phyloP scores from a whole-genome alignment of 2,797 vertebrate species.

The Fringilla coelebs region DNA sequence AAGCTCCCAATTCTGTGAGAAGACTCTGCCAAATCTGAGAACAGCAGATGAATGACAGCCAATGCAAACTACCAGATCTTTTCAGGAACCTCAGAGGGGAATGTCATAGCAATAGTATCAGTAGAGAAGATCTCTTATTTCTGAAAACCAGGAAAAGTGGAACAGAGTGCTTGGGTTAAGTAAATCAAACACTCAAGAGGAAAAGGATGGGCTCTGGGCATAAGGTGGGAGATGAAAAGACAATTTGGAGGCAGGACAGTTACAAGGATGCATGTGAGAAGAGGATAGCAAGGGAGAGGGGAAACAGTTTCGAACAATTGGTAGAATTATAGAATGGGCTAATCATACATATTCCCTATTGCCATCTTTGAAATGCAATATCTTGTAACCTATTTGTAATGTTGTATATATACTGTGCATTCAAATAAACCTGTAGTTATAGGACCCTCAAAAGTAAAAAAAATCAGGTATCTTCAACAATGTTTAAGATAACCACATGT shows the following conservation, averaged over 20 bases:
- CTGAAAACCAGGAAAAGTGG: not conserved
- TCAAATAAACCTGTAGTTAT: not conserved
- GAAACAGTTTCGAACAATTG: not conserved
- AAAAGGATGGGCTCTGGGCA: not conserved
- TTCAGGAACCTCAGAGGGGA: conserved; percentile 20
- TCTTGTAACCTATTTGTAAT: not conserved
- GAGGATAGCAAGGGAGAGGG: not conserved
- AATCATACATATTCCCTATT: not conserved
- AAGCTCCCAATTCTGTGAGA: conserved; percentile 4
- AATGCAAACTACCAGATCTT: not conserved
- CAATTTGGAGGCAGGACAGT: not conserved
- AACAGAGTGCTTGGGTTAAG: not conserved
- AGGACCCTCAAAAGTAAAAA: not conserved
- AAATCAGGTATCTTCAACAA: not conserved
- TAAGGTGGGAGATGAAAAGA: not conserved
- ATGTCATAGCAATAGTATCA: not conserved
- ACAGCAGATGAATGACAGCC: conserved; percentile 9
- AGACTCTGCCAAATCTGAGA: conserved; percentile 11
- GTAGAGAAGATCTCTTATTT: not conserved
- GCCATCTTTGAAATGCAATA: not conserved
- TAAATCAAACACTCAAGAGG: not conserved
- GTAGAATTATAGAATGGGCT: not conserved
- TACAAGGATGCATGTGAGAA: not conserved
- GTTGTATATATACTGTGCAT: not conserved
- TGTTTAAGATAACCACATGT: not conserved